Evolutionary conservation across 2,113 vertebrate species (phyloP), one percentile per base, ranked within the genome.

Genomic region (Trichomycterus rosablanca): DNA sequence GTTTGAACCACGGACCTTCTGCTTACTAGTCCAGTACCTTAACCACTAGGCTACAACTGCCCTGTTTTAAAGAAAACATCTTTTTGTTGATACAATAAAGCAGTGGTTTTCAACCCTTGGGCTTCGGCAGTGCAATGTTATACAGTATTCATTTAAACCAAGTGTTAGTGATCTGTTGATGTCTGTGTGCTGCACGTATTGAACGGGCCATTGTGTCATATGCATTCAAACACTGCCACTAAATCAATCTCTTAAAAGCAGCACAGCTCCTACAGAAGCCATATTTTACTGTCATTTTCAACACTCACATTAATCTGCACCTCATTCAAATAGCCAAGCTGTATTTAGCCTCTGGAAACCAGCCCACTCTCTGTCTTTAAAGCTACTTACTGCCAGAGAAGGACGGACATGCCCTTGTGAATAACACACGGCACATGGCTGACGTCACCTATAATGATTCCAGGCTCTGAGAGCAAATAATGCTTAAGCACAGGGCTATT

Each of bases 371-470:
- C 62, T 19, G 32, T 44, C 58, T 15, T n/a, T 12, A 24, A 45
- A 37, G 28, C 37, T 51, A 57, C 37, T 66, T 55, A 60, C 30
- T 23, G 35, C 20, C 43, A 30, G 23, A 20, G 44, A 45, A 61
- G 55, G 56, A 44, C 15, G 18, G 44, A 26, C 37, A 23, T 62
- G 49, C 60, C 64, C 58, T 67, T 59, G 46, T 40, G 48, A 48
- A 57, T 42, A 42, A 62, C 37, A 56, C 30, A 60, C 10, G 23
- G 57, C 30, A 57, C 12, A 37, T 18, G 1, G 16, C 26, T 68
- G 57, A 67, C 46, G 32, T 71, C 69, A 71, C 11, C 22, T 14
- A 24, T 45, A 32, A 28, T 37, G n/a, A 40, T n/a, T n/a, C n/a
- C 34, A 12, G 14, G 14, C 37, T 40, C 37, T 1, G 37, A 14